Evolutionary conservation across 2,888 invertebrate genomes (phyloP).

Genomic region (Chorisops tibialis): DNA sequence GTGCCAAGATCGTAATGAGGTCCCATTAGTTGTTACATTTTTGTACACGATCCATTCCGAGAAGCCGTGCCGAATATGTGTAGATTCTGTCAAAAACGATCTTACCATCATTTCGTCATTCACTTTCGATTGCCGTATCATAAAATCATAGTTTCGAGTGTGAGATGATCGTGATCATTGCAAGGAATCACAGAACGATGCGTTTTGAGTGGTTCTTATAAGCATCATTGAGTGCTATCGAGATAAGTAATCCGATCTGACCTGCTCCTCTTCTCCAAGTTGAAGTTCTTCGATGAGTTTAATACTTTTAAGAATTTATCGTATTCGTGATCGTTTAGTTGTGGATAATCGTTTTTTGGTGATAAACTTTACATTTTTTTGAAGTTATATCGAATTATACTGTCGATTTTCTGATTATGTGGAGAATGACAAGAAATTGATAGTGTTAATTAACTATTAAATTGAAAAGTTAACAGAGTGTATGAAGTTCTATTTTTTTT

Average conservation of each 20-base stretch:
- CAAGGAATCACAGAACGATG: slow-evolving; percentile 5
- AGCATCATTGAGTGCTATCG: slow-evolving; percentile 1
- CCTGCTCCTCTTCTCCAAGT: no score
- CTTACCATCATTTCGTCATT: slow-evolving; percentile 17
- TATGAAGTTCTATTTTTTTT: no score
- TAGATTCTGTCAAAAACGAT: slow-evolving; percentile 12
- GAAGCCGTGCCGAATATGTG: background rate
- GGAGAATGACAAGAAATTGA: no score
- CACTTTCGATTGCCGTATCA: background rate
- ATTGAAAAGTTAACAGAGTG: no score
- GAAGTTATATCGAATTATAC: no score
- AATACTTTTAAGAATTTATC: no score
- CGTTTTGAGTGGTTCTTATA: background rate
- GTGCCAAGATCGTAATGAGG: slow-evolving; percentile 12
- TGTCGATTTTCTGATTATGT: no score
- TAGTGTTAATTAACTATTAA: no score
- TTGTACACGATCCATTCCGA: background rate
- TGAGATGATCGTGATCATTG: slow-evolving; percentile 2
- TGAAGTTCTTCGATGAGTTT: no score
- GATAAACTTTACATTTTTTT: no score
- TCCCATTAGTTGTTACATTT: slow-evolving; percentile 12
- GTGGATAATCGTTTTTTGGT: no score
- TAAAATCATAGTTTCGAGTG: background rate
- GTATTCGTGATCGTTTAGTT: no score
- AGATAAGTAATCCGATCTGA: slow-evolving; percentile 20